Base-by-base conservation (phyloP, 2,888 invertebrate species). In the Nebria brevicollis region DNA sequence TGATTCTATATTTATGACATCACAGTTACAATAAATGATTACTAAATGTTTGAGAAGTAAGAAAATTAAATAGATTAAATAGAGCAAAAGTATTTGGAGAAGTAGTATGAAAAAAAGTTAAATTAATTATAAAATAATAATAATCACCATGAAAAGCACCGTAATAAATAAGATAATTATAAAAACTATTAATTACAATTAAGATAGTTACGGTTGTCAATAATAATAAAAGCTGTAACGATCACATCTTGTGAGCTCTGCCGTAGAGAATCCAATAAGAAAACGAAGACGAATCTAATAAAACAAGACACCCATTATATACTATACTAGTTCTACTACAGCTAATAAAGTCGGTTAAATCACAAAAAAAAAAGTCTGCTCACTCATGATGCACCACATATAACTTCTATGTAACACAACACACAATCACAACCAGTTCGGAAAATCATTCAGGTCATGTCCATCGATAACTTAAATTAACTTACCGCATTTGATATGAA, bases 141-240 rank as follows among this genome's bases (percentile, higher is more conserved):
- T 54, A 54, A 54, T 54, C 54, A 1, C 54, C 13, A 54, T 54
- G 8, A 54, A 54, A 54, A 11, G 13, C 54, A 54, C 11, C 54
- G 8, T 54, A 54, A 54, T 54, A 54, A 54, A 54, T 54, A 54
- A 54, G 54, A 54, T 54, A 54, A 54, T 54, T 54, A 54, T 54
- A 54, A 54, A 54, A 54, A 54, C 54, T 54, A 54, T 54, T 54
- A 54, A 54, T 54, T 54, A 54, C 54, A 54, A 54, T 54, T 54
- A 54, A 54, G 54, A 54, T 54, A 54, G 54, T 54, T 54, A 54
- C 13, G 54, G 54, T 54, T 54, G 54, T 54, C 54, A 54, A 54
- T 54, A 54, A 54, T 54, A 54, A 54, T 54, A 54, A 54, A 54
- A 54, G 54, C 54, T 54, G 54, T 54, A 54, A 54, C 13, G 54